Conservation (phyloP, 2,888 invertebrate species). For the Nephrotoma flavescens region DNA sequence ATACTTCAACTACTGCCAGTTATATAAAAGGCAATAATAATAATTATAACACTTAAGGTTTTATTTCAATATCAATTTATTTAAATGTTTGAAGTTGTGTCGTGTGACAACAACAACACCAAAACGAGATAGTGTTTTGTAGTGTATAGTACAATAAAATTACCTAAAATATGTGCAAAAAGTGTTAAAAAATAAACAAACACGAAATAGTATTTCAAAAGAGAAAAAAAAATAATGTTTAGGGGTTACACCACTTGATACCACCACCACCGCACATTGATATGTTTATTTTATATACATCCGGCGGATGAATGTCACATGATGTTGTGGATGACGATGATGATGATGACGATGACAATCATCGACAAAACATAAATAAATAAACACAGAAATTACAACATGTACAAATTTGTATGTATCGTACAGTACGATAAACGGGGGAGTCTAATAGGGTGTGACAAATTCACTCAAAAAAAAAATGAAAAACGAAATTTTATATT, state of each 20-base stretch:
- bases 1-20: background rate
- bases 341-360: background rate
- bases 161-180: background rate
- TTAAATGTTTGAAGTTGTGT: background rate
- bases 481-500: background rate
- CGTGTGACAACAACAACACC: background rate
- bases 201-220: background rate
- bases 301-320: background rate
- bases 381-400: background rate
- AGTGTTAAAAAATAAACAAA: background rate
- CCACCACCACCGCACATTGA: background rate
- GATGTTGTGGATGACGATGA: background rate
- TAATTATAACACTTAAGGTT: background rate
- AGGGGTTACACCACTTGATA: background rate
- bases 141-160: background rate
- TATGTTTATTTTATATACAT: background rate
- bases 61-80: background rate
- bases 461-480: background rate
- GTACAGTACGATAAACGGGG: background rate
- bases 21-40: background rate
- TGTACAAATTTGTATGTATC: background rate
- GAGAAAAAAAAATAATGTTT: background rate
- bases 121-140: background rate
- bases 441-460: constrained; percentile 2
- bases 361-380: background rate